phyloP scores from a whole-genome alignment of 2,888 invertebrate species.

The Bedellia somnulentella region DNA sequence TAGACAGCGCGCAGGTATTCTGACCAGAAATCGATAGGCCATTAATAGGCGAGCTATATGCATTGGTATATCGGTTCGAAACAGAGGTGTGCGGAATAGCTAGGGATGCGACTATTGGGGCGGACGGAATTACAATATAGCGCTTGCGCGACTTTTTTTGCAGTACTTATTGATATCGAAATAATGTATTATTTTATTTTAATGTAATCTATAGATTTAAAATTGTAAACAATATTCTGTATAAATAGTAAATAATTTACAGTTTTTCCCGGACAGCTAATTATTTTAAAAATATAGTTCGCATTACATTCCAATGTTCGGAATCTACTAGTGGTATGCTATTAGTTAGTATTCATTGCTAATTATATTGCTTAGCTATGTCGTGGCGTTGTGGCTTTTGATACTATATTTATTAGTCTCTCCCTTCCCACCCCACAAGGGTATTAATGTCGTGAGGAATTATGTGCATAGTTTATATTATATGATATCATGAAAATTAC shows the following conservation, averaged over 20 bases:
- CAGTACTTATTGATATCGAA: not conserved
- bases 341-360: no score
- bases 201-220: no score
- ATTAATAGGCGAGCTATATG: conserved; percentile 46
- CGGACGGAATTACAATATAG: conserved; percentile 18
- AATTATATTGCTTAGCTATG: no score
- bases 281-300: not conserved
- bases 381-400: no score
- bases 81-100: conserved; percentile 34
- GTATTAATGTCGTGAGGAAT: no score
- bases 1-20: conserved; percentile 27
- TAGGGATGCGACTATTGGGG: conserved; percentile 12
- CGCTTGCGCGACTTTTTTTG: conserved; percentile 23
- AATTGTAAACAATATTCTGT: no score
- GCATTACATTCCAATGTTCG: no score
- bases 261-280: not conserved
- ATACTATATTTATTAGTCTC: no score
- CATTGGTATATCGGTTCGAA: conserved; percentile 31
- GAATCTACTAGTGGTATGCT: conserved; percentile 1
- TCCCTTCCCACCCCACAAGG: no score
- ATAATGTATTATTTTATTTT: no score
- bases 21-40: conserved; percentile 58
- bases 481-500: no score
- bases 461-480: no score
- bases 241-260: conserved; percentile 7